Base-by-base conservation (phyloP, 37 sponge, comb jelly and placozoan species). In the Mnemiopsis leidyi region DNA sequence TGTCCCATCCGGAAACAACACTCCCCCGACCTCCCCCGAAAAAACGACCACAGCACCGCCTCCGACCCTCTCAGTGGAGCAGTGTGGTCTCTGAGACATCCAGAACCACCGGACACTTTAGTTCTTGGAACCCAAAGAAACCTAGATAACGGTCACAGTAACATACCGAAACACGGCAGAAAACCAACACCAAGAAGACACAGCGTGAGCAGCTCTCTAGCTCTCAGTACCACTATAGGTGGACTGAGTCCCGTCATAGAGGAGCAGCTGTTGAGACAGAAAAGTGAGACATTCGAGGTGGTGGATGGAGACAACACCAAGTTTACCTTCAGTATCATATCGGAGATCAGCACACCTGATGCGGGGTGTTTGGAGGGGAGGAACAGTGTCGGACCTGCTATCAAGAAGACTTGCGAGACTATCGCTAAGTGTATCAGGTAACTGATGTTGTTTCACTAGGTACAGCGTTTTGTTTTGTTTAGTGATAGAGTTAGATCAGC, bases 281-380 rank as follows among this genome's bases (percentile, higher is more conserved):
- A 32, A 20, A 77, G 79, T 32, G 79, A 77, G 18, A 77, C 79
- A 32, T 77, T 77, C 79, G 36, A 77, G 32, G 79, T 77, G 21
- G 35, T 32, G 35, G 35, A 77, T 20, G 16, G 36, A 5, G 79
- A 77, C 18, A 31, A 77, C 20, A 31, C 79, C 33, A 31, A 77
- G 79, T 77, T 77, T 32, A 77, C 35, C 34, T 77, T 77, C 79
- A 77, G 79, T 32, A 34, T 77, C 18, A 77, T 77, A 16, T 16
- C 32, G 3, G 79, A 77, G 61, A 48, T 48, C 5, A 13, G 9
- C 5, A 13, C 61, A 48, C n/a, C n/a, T n/a, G n/a, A n/a, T n/a
- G 61, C 61, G 5, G 61, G 61, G 13, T 13, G 13, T 5, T 5
- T 18, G 9, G 61, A 5, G 9, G 9, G 5, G 61, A 13, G 61